Evolutionary conservation across 2,888 invertebrate species (phyloP).

Genomic region (Mythimna impura): DNA sequence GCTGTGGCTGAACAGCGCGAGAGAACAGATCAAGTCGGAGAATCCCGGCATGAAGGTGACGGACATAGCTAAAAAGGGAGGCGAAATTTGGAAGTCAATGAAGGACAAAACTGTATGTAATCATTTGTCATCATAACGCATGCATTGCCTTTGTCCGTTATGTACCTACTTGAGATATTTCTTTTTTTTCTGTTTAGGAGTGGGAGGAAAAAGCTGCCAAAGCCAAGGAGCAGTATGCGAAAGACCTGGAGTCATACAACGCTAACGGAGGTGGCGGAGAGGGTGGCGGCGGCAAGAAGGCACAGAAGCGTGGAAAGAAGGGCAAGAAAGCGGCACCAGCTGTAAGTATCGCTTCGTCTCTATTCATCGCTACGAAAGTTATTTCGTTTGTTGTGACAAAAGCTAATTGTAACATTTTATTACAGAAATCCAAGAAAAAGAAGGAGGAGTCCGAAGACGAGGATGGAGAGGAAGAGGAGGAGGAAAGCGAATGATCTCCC

Average conservation of each 20-base stretch:
- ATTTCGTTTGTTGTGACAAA: slow-evolving; percentile 8
- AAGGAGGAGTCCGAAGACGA: slow-evolving; percentile 92
- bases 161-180: slow-evolving; percentile 5
- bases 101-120: slow-evolving; percentile 95
- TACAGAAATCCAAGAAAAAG: slow-evolving; percentile 89
- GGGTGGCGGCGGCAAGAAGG: slow-evolving; percentile 86
- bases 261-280: slow-evolving; percentile 93
- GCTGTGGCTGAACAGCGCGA: slow-evolving; percentile 97
- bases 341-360: slow-evolving; percentile 74
- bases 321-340: slow-evolving; percentile 86
- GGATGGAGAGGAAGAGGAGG: slow-evolving; percentile 92
- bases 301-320: slow-evolving; percentile 91
- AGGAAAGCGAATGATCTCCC: slow-evolving; percentile 92
- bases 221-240: slow-evolving; percentile 97
- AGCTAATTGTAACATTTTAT: slow-evolving; percentile 29
- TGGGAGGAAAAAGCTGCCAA: slow-evolving; percentile 97
- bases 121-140: slow-evolving; percentile 32
- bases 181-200: slow-evolving; percentile 89
- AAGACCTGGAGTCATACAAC: slow-evolving; percentile 97
- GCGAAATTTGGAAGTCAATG: slow-evolving; percentile 98
- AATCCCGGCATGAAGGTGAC: slow-evolving; percentile 97
- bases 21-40: slow-evolving; percentile 96
- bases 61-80: slow-evolving; percentile 98
- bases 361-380: neutral
- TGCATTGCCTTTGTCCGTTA: slow-evolving; percentile 37